Evolutionary conservation across 2,888 invertebrate genomes (phyloP).

Genomic region (Rhingia rostrata): DNA sequence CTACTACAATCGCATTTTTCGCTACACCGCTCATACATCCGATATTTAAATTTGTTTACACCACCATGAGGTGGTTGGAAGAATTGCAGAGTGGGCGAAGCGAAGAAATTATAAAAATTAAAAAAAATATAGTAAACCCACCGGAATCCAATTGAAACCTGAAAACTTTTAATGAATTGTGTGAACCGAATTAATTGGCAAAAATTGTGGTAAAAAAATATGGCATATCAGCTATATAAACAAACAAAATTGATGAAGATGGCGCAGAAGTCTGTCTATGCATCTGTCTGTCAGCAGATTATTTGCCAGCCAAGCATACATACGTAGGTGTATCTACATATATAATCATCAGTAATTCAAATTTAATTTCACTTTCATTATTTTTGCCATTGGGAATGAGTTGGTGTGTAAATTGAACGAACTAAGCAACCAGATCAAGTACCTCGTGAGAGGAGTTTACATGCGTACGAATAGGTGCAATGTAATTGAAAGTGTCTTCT

Average conservation of each 20-base stretch:
- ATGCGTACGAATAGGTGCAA: background rate
- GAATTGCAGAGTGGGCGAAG: conserved; percentile 3
- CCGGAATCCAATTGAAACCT: conserved; percentile 42
- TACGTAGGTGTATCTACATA: background rate
- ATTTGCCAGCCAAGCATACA: background rate
- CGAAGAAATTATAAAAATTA: conserved; percentile 2
- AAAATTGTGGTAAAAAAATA: conserved; percentile 32
- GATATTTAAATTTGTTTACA: conserved; percentile 67
- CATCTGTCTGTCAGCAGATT: background rate
- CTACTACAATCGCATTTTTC: conserved; percentile 56
- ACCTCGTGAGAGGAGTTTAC: background rate
- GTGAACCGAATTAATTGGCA: conserved; percentile 69
- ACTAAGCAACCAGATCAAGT: conserved; percentile 11
- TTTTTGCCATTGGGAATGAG: background rate
- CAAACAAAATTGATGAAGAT: conserved; percentile 23
- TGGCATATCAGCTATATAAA: conserved; percentile 35
- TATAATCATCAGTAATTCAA: conserved; percentile 3
- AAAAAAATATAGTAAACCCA: conserved; percentile 2
- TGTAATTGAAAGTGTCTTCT: background rate
- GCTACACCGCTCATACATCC: conserved; percentile 46
- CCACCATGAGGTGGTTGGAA: background rate
- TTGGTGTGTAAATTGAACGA: background rate
- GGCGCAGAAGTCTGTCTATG: background rate
- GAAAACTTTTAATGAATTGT: conserved; percentile 50
- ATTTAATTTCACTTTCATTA: conserved; percentile 37